Evolutionary conservation across 1,140 invertebrate genomes (phyloP), one percentile per base, ranked within the genome.

Genomic region (Cheumatopsyche charites): DNA sequence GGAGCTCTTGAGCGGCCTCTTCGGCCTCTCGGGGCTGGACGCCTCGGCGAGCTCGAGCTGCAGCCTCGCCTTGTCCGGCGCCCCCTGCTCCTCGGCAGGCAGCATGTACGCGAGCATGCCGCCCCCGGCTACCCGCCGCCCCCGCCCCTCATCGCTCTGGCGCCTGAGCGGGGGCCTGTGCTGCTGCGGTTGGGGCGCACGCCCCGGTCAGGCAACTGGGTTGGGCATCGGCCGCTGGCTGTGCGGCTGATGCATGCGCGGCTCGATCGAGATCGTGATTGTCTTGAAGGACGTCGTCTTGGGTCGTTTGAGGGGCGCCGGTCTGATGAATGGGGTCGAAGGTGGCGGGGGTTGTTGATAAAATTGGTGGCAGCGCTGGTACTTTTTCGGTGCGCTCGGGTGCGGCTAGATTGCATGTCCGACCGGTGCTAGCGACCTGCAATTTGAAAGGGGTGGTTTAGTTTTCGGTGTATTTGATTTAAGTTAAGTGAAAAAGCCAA

Each of bases 71-170:
- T 86, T 82, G 13, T 79, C 80, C 74, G 86, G 86, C 7, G 78
- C 82, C 9, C 86, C 86, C 78, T 88, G 88, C 75, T 89, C 87
- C 72, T 88, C 88, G 67, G 88, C 84, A 19, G 88, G 87, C 74
- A 89, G 82, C 86, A 89, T 88, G 78, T 89, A 89, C 41, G 88
- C 89, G 79, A 89, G 80, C 88, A 89, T 89, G 29, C 63, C 29
- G 3, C 29, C 29, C 9, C 78, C 25, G 49, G 17, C 11, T 23
- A 25, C 11, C 23, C 21, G 55, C 11, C 49, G 4, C 49, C 21
- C 4, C 2, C 13, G 11, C 15, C 2, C 15, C 2, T n/a, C 11
- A 13, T 4, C 43, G 11, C 43, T 2, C 43, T n/a, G 4, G 43
- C 45, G 45, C 45, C 4, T 4, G 45, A 3, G 45, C 17, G 45